These are phyloP conservation scores for Dendropsophus ebraccatus DNA, from an alignment of 2,113 vertebrate genomes.

Conservation along the genomic window DNA sequence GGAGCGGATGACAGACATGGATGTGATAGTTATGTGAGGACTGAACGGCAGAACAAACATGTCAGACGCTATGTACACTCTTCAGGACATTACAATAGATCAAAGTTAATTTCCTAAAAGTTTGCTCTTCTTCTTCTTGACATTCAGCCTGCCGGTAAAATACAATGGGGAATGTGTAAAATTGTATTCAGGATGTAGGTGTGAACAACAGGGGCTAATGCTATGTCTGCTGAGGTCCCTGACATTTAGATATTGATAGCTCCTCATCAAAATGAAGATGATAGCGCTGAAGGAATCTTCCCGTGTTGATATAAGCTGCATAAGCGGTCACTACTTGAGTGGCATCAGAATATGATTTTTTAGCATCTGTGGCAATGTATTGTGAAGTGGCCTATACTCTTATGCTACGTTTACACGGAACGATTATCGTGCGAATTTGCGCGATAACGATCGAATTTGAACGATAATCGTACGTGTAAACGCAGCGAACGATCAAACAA, in stretches of 20 bases:
- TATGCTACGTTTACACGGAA: no score
- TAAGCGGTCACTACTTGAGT: background rate
- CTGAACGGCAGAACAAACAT: conserved; percentile 17
- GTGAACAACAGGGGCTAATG: background rate
- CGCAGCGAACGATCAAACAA: no score
- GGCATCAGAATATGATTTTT: no score
- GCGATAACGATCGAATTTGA: no score
- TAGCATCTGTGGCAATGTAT: no score
- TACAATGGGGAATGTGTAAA: background rate
- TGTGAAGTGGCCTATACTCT: no score
- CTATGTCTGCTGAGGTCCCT: background rate
- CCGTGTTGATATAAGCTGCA: background rate
- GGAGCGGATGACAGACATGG: background rate
- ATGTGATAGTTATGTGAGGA: conserved; percentile 7
- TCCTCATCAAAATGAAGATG: background rate
- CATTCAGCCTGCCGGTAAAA: background rate
- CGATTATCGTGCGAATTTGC: no score
- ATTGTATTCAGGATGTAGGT: background rate
- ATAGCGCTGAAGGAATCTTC: background rate
- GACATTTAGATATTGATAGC: background rate
- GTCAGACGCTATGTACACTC: background rate
- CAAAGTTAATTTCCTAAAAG: background rate
- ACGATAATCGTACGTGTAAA: no score
- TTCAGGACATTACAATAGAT: conserved; percentile 14
- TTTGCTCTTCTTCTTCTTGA: conserved; percentile 9